Evolutionary conservation across 2,797 vertebrate species (phyloP).

Genomic region (Malacoraja senta): DNA sequence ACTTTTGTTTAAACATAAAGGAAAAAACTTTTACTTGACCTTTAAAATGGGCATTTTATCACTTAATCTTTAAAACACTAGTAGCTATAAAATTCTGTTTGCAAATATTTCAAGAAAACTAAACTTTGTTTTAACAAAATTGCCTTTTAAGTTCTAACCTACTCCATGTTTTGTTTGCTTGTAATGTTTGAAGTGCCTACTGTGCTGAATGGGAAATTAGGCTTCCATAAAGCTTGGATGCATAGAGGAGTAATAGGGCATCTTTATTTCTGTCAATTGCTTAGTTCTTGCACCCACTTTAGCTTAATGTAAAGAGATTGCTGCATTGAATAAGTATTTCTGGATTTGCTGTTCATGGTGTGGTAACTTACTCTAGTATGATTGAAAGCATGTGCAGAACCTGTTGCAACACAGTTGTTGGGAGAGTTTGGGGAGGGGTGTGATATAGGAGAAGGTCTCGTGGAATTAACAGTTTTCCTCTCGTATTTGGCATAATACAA

Average conservation of each 20-base stretch:
- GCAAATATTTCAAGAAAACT: not conserved
- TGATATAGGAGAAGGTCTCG: not conserved
- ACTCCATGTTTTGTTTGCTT: conserved; percentile 29
- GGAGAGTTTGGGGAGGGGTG: not conserved
- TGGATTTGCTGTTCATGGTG: conserved; percentile 29
- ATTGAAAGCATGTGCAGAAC: conserved; percentile 16
- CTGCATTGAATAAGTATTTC: conserved; percentile 31
- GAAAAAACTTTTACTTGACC: conserved; percentile 27
- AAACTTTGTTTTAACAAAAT: conserved; percentile 19
- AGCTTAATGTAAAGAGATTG: conserved; percentile 38
- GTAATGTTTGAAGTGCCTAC: conserved; percentile 34
- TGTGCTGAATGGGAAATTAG: conserved; percentile 34
- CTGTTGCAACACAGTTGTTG: not conserved
- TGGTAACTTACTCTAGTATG: conserved; percentile 21
- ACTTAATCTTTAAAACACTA: not conserved
- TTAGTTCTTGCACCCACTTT: conserved; percentile 30
- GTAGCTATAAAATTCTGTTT: conserved; percentile 19
- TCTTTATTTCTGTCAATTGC: conserved; percentile 31
- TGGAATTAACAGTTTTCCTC: not conserved
- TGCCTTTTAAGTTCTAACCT: conserved; percentile 31
- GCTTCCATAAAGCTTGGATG: conserved; percentile 29
- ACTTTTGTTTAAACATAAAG: not conserved
- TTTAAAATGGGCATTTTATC: conserved; percentile 19
- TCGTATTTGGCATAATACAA: not conserved
- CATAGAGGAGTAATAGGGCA: conserved; percentile 30